Conservation (phyloP, 1,140 invertebrate genomes). For the Drosophila ambigua region DNA sequence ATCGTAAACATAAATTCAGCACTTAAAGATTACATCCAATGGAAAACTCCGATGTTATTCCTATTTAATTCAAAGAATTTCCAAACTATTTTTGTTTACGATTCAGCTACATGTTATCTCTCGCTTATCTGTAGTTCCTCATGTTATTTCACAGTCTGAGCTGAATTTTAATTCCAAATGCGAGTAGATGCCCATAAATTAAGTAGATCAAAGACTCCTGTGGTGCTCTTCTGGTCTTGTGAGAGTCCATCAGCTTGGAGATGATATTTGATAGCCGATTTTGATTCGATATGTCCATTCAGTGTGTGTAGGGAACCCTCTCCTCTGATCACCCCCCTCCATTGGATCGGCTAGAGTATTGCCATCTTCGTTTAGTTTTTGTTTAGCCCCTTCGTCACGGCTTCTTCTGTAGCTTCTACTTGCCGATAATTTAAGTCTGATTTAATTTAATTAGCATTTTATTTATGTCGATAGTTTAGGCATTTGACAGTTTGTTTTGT, state of each 20-base stretch:
- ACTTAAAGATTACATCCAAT: no score
- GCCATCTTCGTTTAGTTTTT: constrained; percentile 12
- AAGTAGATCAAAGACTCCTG: constrained; percentile 29
- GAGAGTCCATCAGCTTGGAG: neutral
- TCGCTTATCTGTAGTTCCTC: constrained; percentile 40
- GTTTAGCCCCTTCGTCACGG: neutral
- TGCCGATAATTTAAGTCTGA: constrained; percentile 6
- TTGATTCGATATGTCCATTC: no score
- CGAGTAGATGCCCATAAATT: constrained; percentile 24
- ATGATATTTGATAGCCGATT: no score
- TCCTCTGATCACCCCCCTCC: no score
- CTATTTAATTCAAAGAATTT: constrained; percentile 3
- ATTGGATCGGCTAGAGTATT: constrained; percentile 22
- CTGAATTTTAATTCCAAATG: constrained; percentile 41
- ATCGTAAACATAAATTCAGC: neutral
- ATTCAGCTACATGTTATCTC: constrained; percentile 30
- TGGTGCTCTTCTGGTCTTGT: constrained; percentile 2
- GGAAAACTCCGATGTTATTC: no score
- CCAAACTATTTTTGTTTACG: constrained; percentile 18
- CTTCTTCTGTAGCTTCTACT: neutral
- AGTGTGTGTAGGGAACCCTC: no score
- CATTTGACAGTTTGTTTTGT: constrained; percentile 43
- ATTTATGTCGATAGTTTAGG: constrained; percentile 57
- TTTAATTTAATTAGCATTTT: constrained; percentile 59
- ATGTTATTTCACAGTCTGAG: constrained; percentile 34